Base-by-base conservation (phyloP, 2,113 vertebrate genomes). In the Erpornis zantholeuca region DNA sequence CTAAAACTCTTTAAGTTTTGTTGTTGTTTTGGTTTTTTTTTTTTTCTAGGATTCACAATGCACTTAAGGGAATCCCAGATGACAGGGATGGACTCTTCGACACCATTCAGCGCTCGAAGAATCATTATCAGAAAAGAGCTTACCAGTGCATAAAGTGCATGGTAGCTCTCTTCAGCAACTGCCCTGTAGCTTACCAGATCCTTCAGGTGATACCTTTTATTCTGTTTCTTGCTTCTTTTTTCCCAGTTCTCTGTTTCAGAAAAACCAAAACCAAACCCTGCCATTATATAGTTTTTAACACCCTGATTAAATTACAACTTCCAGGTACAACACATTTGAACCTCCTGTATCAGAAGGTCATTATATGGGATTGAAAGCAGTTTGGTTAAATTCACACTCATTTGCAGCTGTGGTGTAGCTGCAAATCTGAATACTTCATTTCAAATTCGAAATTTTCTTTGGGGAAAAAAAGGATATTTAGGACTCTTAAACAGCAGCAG, bases 111-210 rank as follows among this genome's bases (percentile, higher is more conserved):
- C 99, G 99, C 96, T 99, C 99, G 15, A 99, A 99, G 98, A 99
- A 99, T 98, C 99, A 99, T 98, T 99, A 99, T 96, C 99, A 99
- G 98, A 99, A 99, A 97, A 98, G 99, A 95, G 99, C 99, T 84
- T 99, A 99, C 96, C 99, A 99, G 92, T 99, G 99, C 97, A 99
- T 99, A 97, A 99, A 99, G 96, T 99, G 99, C 98, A 99, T 99
- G 99, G 99, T 99, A 93, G 99, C 99, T 66, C 98, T 99, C 73
- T 99, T 99, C 96, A 99, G 99, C 98, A 99, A 99, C 97, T 99
- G 99, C 97, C 98, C 99, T 91, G 99, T 99, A 94, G 99, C 99
- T 68, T 99, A 99, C 97, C 99, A 99, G 97, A 99, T 99, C 93
- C 98, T 99, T 40, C 99, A 99, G 99, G 99, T 99, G 96, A 97